Evolutionary conservation across 2,797 vertebrate genomes (phyloP), one percentile per base, ranked within the genome.

Genomic region (Anguilla anguilla): DNA sequence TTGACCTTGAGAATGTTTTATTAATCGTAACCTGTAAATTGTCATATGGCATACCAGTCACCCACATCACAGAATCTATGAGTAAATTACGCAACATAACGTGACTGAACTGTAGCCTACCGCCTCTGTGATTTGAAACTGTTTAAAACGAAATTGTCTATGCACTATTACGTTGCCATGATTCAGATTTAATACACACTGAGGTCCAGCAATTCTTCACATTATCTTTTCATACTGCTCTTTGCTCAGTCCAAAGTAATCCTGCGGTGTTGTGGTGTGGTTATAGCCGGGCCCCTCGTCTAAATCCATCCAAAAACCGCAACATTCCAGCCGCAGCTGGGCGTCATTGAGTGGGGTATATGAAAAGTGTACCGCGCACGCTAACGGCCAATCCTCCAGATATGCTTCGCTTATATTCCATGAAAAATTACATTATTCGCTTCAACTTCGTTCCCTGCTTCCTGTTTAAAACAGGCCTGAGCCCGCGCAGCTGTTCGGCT

Each of bases 291-390:
- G 31, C 10, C 17, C 25, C 43, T 13, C 61, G 15, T 3, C 19
- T 10, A 72, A 72, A 53, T 72, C 39, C 25, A 19, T 6, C 39
- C 6, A 2, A 72, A 72, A 72, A 72, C 61, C 61, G 46, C 55
- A 39, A 86, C 85, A 88, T 86, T 88, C 81, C 87, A 81, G 22
- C 59, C 13, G 19, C 6, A 51, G 83, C 39, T 81, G 72, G 83
- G 72, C 82, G 84, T 84, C 89, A 88, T 0, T 89, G 57, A 84
- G 87, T 82, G 39, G 74, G 85, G 67, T 82, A 83, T 88, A 87
- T 35, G 67, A 88, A 61, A 77, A 31, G 25, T 11, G 28, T 49
- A 86, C 69, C 55, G 53, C 11, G 74, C 46, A 19, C 85, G 84
- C 85, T 84, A 67, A 87, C 35, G n/a, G 69, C 49, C 84, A 11